Percentiles rank a stretch among this genome's conserved stretches.
phyloP scores from a whole-genome alignment of 2,797 vertebrate species.

The Esox masquinongy region DNA sequence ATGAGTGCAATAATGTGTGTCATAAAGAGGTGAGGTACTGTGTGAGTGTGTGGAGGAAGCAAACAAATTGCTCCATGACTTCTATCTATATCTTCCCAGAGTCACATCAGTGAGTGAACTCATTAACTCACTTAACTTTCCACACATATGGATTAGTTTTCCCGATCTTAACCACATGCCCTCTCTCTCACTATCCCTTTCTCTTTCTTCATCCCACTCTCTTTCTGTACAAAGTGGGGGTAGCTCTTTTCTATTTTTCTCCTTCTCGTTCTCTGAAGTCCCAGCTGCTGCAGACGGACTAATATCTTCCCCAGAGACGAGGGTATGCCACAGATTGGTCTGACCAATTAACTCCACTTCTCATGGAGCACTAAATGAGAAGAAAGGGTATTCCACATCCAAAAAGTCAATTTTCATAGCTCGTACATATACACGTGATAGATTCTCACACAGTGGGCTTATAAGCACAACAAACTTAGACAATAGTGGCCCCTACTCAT shows the following conservation, averaged over 20 bases:
- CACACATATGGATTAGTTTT: constrained; percentile 65
- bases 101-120: constrained; percentile 44
- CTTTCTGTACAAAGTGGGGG: constrained; percentile 47
- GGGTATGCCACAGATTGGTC: constrained; percentile 58
- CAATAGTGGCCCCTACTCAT: constrained; percentile 24
- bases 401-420: constrained; percentile 35
- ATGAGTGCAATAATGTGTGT: background rate
- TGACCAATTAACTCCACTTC: constrained; percentile 63
- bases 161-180: constrained; percentile 51
- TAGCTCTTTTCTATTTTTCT: constrained; percentile 29
- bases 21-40: background rate
- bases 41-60: constrained; percentile 10
- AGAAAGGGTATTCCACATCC: background rate
- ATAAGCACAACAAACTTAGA: constrained; percentile 6
- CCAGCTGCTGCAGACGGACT: constrained; percentile 69
- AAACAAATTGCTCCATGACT: constrained; percentile 25
- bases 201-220: constrained; percentile 26
- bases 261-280: constrained; percentile 58
- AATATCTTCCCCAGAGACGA: constrained; percentile 74
- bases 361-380: constrained; percentile 29
- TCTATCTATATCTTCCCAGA: constrained; percentile 31
- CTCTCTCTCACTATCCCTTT: constrained; percentile 15
- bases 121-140: constrained; percentile 47
- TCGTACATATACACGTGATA: constrained; percentile 41
- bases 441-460: constrained; percentile 36